Base-by-base conservation (phyloP, 1,140 invertebrate species). In the Orchestia grillus region DNA sequence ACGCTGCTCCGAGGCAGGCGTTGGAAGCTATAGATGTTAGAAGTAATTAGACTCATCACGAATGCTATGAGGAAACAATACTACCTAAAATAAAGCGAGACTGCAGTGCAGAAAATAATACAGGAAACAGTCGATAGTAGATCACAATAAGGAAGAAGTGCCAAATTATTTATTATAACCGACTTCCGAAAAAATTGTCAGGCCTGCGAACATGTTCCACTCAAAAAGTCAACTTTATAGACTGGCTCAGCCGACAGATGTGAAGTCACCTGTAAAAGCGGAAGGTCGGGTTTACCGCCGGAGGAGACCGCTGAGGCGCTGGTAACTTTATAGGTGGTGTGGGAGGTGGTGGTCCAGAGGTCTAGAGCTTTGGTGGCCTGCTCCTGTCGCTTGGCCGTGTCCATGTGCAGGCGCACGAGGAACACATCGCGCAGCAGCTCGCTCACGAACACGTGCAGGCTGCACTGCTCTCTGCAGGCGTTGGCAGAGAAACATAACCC, bases 351-450 rank as follows among this genome's bases (percentile, higher is more conserved):
- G 96, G 98, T 98, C 98, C 98, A 98, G 36, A 98, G 98, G 97
- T 99, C 98, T 96, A 98, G 97, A 97, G 98, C 98, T 97, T 98
- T 98, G 0, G 98, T 98, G 19, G 98, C 98, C 42, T 96, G 96
- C 87, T 97, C 97, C 15, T 96, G 96, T 11, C 96, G 77, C 57
- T 91, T 96, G 42, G 96, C 96, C n/a, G 96, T 96, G 95, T 97
- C 96, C 23, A 96, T 96, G 91, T 96, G 97, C 43, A 97, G 94
- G 77, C 96, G 97, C 23, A 97, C 97, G 42, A 98, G 97, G 96
- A 98, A 98, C 15, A 97, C 98, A 97, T 98, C 98, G 97, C 98
- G 98, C 8, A 99, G 98, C 97, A 98, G 98, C 97, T 98, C 98
- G 45, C 98, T 98, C 90, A 99, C 97, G 97, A 98, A 99, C 96